phyloP scores from a whole-genome alignment of 2,113 vertebrate species.

The Dendropsophus ebraccatus region DNA sequence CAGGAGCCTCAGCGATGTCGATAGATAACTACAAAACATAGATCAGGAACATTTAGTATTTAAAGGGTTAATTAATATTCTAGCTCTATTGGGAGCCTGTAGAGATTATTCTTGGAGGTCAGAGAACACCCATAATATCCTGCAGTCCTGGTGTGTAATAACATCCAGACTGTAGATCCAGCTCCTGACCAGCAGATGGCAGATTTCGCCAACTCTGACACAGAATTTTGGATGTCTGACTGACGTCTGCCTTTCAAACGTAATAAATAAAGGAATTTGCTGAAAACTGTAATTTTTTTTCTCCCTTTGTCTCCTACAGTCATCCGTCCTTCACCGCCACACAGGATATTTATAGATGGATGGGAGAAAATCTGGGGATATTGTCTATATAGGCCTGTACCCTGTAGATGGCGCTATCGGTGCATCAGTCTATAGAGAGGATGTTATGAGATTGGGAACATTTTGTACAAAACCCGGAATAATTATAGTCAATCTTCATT shows the following conservation, averaged over 20 bases:
- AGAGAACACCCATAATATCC: no score
- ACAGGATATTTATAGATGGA: neutral
- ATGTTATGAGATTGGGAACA: neutral
- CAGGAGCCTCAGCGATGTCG: no score
- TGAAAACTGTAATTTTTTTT: neutral
- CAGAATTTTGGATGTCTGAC: neutral
- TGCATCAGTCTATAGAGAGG: neutral
- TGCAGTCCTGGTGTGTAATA: no score
- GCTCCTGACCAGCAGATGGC: neutral
- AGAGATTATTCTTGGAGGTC: no score
- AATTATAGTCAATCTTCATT: neutral
- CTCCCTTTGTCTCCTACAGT: neutral
- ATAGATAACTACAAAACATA: no score
- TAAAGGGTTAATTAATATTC: no score
- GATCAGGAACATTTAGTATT: no score
- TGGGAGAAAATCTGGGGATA: neutral
- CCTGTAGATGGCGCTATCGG: neutral
- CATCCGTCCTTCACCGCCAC: neutral
- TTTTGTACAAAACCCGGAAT: neutral
- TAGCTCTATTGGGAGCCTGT: no score
- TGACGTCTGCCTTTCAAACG: neutral
- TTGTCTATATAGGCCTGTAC: neutral
- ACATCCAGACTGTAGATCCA: no score
- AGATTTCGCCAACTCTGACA: neutral
- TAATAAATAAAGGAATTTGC: neutral